Percentiles rank a stretch among this genome's conserved stretches.
Evolutionary conservation across 2,797 vertebrate genomes (phyloP).

Genomic region (Helarctos malayanus): DNA sequence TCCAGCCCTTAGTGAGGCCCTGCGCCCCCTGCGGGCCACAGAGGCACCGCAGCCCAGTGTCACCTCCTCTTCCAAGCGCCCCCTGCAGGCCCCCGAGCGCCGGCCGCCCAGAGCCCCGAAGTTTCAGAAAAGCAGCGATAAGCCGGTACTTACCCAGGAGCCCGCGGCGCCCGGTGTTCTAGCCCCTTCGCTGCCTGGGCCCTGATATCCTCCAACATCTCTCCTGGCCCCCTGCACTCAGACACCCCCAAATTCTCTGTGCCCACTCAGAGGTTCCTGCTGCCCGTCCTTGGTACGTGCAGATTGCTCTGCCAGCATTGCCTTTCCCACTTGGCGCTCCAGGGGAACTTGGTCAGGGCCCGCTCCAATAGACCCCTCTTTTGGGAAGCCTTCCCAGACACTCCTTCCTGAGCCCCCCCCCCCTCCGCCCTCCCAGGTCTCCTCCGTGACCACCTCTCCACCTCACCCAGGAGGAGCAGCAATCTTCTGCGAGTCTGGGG

Average conservation of each 20-base stretch:
- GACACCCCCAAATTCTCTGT: neutral
- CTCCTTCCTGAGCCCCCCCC: neutral
- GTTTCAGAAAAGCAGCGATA: neutral
- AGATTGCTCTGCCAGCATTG: neutral
- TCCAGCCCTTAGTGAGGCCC: neutral
- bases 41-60: neutral
- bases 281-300: neutral
- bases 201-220: neutral
- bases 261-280: neutral
- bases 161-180: neutral
- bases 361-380: neutral
- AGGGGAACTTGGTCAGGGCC: neutral
- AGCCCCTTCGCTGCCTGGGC: neutral
- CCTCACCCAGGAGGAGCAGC: neutral
- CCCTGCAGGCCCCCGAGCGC: neutral
- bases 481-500: neutral
- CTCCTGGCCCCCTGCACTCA: neutral
- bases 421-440: neutral
- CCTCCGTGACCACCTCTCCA: neutral
- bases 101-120: accelerated
- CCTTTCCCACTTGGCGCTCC: neutral
- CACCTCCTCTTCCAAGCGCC: neutral
- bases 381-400: neutral
- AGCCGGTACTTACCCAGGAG: neutral
- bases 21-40: constrained; percentile 66